A percentile compares a stretch with the other conserved stretches of the same genome.
Conservation (phyloP, 2,888 invertebrate species). For the Thera obeliscata region DNA sequence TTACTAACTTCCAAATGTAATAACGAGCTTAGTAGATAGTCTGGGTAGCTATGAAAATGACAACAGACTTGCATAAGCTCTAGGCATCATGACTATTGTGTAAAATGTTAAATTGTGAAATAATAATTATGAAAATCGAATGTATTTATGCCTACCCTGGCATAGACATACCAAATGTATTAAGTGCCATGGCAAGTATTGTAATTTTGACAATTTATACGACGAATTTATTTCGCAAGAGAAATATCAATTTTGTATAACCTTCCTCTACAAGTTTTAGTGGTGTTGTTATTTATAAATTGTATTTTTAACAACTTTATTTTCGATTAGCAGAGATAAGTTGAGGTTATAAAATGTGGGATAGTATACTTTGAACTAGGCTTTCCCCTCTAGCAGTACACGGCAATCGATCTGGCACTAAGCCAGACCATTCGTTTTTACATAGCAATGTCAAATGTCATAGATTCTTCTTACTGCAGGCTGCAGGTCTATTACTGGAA, state of each 20-base stretch:
- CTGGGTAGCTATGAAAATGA: not conserved
- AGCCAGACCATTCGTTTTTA: too few relatives aligned
- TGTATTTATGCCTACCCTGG: not conserved
- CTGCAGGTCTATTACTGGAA: too few relatives aligned
- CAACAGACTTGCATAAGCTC: not conserved
- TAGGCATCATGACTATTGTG: too few relatives aligned
- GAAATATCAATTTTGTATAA: conserved; percentile 31
- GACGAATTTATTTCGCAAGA: conserved; percentile 11
- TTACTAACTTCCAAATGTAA: not conserved
- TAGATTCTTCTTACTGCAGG: not conserved
- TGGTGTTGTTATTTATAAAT: conserved; percentile 42
- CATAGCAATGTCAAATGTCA: too few relatives aligned
- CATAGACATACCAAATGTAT: not conserved
- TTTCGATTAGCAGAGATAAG: conserved; percentile 68
- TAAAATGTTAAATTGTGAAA: too few relatives aligned
- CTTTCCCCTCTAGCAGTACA: conserved; percentile 28
- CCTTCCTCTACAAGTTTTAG: conserved; percentile 36
- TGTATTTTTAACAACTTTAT: conserved; percentile 57
- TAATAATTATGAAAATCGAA: not conserved
- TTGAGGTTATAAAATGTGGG: conserved; percentile 77
- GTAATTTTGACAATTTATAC: not conserved
- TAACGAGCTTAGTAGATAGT: not conserved
- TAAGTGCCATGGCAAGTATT: not conserved
- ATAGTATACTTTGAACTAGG: conserved; percentile 37
- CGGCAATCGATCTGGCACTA: conserved; percentile 14